phyloP scores from a whole-genome alignment of 2,888 invertebrate genomes.

The Agapostemon virescens region DNA sequence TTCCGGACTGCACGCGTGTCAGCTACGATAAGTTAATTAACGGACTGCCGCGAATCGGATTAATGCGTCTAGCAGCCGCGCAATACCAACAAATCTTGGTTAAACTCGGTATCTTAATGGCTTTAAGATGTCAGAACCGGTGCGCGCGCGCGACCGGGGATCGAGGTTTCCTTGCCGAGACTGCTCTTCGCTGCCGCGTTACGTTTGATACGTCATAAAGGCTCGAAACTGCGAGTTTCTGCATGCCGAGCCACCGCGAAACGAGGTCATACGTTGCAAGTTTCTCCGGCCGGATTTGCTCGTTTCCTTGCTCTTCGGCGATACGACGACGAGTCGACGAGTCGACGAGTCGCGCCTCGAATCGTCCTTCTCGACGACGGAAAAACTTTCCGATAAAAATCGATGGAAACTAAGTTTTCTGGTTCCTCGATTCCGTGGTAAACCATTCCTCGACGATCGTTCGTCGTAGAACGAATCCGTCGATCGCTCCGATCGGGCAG shows the following conservation, averaged over 20 bases:
- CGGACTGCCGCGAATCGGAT: constrained; percentile 61
- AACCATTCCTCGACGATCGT: neutral
- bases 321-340: neutral
- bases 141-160: constrained; percentile 11
- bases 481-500: too few relatives aligned
- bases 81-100: constrained; percentile 59
- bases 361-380: neutral
- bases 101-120: constrained; percentile 67
- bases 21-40: constrained; percentile 62
- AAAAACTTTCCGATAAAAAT: neutral
- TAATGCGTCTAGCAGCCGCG: constrained; percentile 52
- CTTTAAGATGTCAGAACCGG: constrained; percentile 60
- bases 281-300: constrained; percentile 9
- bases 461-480: neutral
- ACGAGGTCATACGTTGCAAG: constrained; percentile 12
- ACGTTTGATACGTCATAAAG: constrained; percentile 52
- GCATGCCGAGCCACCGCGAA: neutral
- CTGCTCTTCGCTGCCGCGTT: constrained; percentile 42
- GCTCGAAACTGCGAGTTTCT: constrained; percentile 26
- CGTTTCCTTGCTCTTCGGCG: neutral
- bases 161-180: constrained; percentile 50
- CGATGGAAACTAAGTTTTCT: too few relatives aligned
- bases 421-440: neutral
- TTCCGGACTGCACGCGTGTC: neutral
- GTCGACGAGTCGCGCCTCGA: neutral